A percentile compares a stretch with the other conserved stretches of the same genome.
Conservation (phyloP, 2,888 invertebrate genomes). For the Lymantria monacha region DNA sequence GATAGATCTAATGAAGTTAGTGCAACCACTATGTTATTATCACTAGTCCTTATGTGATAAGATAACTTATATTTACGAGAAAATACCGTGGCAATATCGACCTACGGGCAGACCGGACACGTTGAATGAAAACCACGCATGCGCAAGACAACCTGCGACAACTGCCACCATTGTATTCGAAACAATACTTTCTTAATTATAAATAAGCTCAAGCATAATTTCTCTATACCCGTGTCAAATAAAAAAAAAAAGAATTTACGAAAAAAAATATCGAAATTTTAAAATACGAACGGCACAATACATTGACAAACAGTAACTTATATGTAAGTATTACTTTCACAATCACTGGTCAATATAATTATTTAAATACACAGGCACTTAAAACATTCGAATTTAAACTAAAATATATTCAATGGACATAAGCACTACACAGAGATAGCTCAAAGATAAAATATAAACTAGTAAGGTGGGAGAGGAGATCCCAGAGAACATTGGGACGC, state of each 20-base stretch:
- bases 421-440: constrained; percentile 4
- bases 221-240: neutral
- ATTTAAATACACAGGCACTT: constrained; percentile 1
- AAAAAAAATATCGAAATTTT: neutral
- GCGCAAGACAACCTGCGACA: constrained; percentile 38
- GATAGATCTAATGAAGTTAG: too few relatives aligned
- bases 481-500: constrained; percentile 49
- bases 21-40: too few relatives aligned
- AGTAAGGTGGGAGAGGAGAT: constrained; percentile 32
- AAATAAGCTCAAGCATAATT: neutral
- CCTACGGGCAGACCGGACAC: constrained; percentile 38
- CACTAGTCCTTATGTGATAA: too few relatives aligned
- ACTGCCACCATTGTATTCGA: constrained; percentile 17
- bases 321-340: constrained; percentile 8
- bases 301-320: constrained; percentile 17
- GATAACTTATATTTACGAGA: constrained; percentile 24
- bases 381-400: neutral
- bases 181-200: constrained; percentile 17
- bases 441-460: constrained; percentile 12
- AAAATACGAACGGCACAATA: constrained; percentile 7
- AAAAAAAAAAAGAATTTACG: neutral
- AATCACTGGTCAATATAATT: constrained; percentile 1
- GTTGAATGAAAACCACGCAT: constrained; percentile 58
- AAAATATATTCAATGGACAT: constrained; percentile 11
- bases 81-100: constrained; percentile 41